phyloP scores from a whole-genome alignment of 2,888 invertebrate genomes.

The Chymomyza amoena region DNA sequence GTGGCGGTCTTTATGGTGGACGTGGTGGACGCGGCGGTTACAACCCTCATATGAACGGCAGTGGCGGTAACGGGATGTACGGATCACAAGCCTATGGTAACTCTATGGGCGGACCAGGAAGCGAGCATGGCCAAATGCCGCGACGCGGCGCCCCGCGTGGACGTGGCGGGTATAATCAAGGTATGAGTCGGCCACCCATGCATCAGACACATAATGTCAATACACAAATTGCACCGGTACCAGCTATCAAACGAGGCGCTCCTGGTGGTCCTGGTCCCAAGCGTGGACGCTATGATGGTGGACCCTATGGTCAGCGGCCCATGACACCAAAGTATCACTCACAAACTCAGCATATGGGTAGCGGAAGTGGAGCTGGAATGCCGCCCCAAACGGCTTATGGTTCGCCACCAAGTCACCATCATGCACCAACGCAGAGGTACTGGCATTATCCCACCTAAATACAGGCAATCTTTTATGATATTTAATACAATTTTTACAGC shows the following conservation, averaged over 20 bases:
- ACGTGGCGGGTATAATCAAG: conserved; percentile 75
- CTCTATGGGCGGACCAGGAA: conserved; percentile 56
- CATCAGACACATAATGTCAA: conserved; percentile 76
- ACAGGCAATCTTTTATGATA: neutral
- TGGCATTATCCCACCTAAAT: neutral
- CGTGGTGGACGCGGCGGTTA: conserved; percentile 75
- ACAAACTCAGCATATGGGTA: conserved; percentile 65
- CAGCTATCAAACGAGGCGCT: conserved; percentile 77
- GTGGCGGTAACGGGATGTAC: conserved; percentile 57
- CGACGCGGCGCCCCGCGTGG: conserved; percentile 77
- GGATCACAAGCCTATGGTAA: conserved; percentile 55
- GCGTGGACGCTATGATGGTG: conserved; percentile 78
- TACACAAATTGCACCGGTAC: conserved; percentile 77
- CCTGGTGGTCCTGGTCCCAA: conserved; percentile 78
- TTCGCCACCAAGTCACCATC: conserved; percentile 64
- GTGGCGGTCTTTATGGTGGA: conserved; percentile 71
- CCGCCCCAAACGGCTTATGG: conserved; percentile 68
- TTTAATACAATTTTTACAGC: conserved; percentile 44
- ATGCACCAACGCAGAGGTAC: conserved; percentile 72
- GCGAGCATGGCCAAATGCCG: conserved; percentile 70
- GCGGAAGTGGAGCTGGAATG: conserved; percentile 44
- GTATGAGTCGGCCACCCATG: conserved; percentile 76
- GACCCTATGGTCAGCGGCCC: conserved; percentile 76
- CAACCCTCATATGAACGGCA: conserved; percentile 74
- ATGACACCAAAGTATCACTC: conserved; percentile 77